Base-by-base conservation (phyloP, 2,797 vertebrate species). In the Phoebastria nigripes region DNA sequence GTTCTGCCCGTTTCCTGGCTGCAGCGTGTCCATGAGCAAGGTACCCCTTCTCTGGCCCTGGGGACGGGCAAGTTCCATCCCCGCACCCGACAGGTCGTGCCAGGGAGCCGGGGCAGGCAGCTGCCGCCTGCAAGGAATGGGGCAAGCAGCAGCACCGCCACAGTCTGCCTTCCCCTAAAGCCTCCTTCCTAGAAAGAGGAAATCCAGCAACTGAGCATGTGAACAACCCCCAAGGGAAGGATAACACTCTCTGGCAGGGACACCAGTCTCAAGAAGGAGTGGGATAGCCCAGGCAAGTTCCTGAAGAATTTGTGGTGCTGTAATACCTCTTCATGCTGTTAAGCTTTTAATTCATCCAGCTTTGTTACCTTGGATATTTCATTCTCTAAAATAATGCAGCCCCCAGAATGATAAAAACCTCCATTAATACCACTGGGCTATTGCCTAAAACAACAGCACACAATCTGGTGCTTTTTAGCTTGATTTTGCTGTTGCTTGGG, bases 301-400 rank as follows among this genome's bases (percentile, higher is more conserved):
- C 51, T 3, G 1, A 42, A 37, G 47, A 42, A 61, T 46, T 6
- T 22, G 15, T 18, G 51, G 13, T 56, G 52, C 81, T 80, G 0
- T 97, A 96, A 98, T 79, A 82, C 94, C 62, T 69, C 93, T 94
- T 21, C 96, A 96, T 97, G 97, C 97, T 95, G 94, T 97, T 98
- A 98, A 98, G 97, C 97, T 97, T 97, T 97, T 98, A 97, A 98
- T 97, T 97, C 97, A 92, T 88, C 89, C 42, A 74, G 96, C 94
- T 98, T 98, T 96, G 95, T 97, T 98, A 96, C 97, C 96, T 95
- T 93, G 89, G 93, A 96, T 98, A 93, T 97, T 97, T 97, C 72
- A 12, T 86, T 96, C 87, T 94, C 63, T 65, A 87, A 79, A 89
- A 82, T 69, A 78, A 37, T 93, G 74, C 66, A 88, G 52, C 54